Evolutionary conservation across 1,140 invertebrate genomes (phyloP), one percentile per base, ranked within the genome.

Genomic region (Drosophila sulfurigaster): DNA sequence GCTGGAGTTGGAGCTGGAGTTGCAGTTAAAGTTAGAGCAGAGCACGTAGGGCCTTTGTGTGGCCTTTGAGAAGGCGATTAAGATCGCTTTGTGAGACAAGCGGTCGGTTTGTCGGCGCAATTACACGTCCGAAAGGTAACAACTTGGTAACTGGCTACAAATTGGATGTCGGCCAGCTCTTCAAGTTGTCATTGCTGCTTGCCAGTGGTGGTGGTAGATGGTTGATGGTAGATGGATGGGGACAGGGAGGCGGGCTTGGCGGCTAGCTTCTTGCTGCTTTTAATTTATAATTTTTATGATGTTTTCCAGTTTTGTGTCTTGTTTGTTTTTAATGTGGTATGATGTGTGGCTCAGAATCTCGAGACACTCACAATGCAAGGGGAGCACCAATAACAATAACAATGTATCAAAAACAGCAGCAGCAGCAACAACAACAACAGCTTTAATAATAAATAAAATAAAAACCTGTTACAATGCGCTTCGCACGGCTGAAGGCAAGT

Each of bases 111-210:
- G 58, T 6, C 10, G 38, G 57, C 25, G 25, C 71, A 74, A 74
- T 74, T 74, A 74, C 65, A 69, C 71, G 57, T 62, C 41, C 49
- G 56, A 68, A 69, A 20, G 48, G 58, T 68, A 74, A 74, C 71
- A 68, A n/a, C 65, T 74, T 62, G 51, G 51, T 66, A 56, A 56
- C n/a, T 56, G 64, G 25, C 65, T 58, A 35, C 38, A 38, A 59
- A 73, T 58, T 58, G 65, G 20, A 57, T 72, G 62, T 58, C 41
- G 70, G 46, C 16, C 70, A 59, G 38, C 54, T 72, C 54, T 73
- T 58, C n/a, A 52, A 16, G 11, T 30, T 56, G 41, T 38, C 51
- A 46, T 35, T 10, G 45, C 20, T 32, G 52, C 20, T 25, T 13
- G 15, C 13, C 13, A 25, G 49, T 16, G 52, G 52, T 43, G 2